These are phyloP conservation scores for Acridotheres tristis DNA, from an alignment of 2,797 vertebrate genomes.

Conservation along the genomic window DNA sequence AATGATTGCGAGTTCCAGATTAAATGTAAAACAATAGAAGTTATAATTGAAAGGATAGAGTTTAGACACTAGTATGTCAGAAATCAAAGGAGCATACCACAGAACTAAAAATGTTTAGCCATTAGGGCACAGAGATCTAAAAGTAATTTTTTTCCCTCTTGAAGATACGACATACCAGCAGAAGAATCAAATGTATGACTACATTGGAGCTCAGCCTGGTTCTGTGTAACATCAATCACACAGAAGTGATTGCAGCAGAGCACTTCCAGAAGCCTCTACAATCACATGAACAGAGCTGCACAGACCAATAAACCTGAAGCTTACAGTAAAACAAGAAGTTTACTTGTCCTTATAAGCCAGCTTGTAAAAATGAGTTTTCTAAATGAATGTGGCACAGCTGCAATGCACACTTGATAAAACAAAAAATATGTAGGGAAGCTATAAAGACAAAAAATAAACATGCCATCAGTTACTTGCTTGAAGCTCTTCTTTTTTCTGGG, in stretches of 20 bases:
- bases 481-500: conserved; percentile 95
- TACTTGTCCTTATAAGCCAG: conserved; percentile 72
- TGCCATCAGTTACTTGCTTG: conserved; percentile 98
- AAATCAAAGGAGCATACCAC: background rate
- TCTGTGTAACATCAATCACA: conserved; percentile 16
- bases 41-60: background rate
- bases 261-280: conserved; percentile 39
- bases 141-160: background rate
- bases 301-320: conserved; percentile 33
- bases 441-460: conserved; percentile 84
- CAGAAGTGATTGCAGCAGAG: conserved; percentile 16
- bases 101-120: background rate
- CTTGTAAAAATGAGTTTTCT: conserved; percentile 71
- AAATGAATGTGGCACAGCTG: conserved; percentile 78
- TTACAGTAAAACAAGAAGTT: conserved; percentile 39
- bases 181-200: background rate
- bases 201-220: background rate
- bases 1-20: background rate
- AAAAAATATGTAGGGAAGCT: conserved; percentile 79
- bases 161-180: background rate
- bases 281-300: conserved; percentile 16
- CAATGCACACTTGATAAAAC: conserved; percentile 77
- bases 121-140: background rate
- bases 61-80: background rate
- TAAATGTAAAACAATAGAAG: background rate